phyloP scores from a whole-genome alignment of 2,888 invertebrate species.

The Aphodius sticticus region DNA sequence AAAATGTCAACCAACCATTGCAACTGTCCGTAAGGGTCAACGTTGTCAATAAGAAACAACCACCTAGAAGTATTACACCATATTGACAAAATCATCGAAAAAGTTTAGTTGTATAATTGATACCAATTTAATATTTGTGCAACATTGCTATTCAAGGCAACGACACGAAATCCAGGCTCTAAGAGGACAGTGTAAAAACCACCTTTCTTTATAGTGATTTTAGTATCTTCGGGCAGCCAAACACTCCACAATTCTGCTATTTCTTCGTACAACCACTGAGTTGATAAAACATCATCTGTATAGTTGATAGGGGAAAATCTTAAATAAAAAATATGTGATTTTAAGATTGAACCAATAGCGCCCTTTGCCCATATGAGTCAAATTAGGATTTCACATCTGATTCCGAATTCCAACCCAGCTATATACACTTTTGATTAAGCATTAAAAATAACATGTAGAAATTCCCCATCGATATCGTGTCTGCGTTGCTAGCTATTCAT shows the following conservation, averaged over 20 bases:
- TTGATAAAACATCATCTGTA: conserved; percentile 58
- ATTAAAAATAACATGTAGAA: no score
- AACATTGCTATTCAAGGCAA: conserved; percentile 84
- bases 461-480: no score
- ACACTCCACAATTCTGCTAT: conserved; percentile 74
- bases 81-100: no score
- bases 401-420: no score
- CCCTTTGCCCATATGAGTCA: no score
- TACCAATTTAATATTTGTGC: conserved; percentile 79
- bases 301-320: conserved; percentile 51
- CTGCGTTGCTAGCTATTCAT: no score
- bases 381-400: no score
- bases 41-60: conserved; percentile 61
- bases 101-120: conserved; percentile 34
- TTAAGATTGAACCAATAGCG: neutral
- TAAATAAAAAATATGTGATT: conserved; percentile 14
- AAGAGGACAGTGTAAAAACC: conserved; percentile 81
- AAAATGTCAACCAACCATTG: conserved; percentile 81
- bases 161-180: conserved; percentile 74
- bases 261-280: conserved; percentile 80
- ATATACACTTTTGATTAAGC: no score
- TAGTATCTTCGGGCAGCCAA: conserved; percentile 73
- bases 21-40: conserved; percentile 77
- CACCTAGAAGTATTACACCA: conserved; percentile 57
- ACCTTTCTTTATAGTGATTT: conserved; percentile 67